Evolutionary conservation across 2,888 invertebrate species (phyloP).

Genomic region (Metopia argyrocephala): DNA sequence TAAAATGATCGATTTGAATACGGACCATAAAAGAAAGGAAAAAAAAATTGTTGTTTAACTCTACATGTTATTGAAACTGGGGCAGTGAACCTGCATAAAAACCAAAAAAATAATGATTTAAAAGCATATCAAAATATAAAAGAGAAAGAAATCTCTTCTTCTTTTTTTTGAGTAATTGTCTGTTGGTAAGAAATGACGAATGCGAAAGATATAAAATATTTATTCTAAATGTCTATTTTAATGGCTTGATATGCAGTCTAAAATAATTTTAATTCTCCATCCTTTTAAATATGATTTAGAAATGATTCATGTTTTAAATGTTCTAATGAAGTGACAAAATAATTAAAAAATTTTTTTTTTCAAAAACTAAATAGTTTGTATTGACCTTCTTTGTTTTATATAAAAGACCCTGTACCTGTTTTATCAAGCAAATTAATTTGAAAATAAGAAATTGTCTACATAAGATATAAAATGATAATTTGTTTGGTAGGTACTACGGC

Average conservation of each 20-base stretch:
- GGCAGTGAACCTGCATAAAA: conserved; percentile 60
- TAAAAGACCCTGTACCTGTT: no score
- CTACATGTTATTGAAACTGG: conserved; percentile 43
- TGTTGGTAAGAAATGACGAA: conserved; percentile 5
- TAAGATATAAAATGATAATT: no score
- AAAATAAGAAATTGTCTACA: no score
- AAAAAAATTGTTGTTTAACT: conserved; percentile 12
- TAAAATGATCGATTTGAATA: conserved; percentile 58
- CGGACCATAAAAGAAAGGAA: background rate
- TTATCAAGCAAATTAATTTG: no score
- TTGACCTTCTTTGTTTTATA: no score
- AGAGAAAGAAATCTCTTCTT: background rate
- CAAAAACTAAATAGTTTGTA: no score
- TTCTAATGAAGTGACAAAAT: no score
- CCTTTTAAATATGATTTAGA: no score
- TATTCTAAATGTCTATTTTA: conserved; percentile 1
- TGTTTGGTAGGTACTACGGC: no score
- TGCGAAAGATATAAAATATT: conserved; percentile 23
- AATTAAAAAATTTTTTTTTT: no score
- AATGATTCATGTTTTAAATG: no score
- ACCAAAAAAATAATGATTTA: conserved; percentile 17
- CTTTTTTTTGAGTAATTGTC: conserved; percentile 46
- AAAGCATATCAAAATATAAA: background rate
- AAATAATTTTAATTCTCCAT: background rate
- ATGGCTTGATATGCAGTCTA: background rate